Base-by-base conservation (phyloP, 2,113 vertebrate species). In the Orientallactaga bullata region DNA sequence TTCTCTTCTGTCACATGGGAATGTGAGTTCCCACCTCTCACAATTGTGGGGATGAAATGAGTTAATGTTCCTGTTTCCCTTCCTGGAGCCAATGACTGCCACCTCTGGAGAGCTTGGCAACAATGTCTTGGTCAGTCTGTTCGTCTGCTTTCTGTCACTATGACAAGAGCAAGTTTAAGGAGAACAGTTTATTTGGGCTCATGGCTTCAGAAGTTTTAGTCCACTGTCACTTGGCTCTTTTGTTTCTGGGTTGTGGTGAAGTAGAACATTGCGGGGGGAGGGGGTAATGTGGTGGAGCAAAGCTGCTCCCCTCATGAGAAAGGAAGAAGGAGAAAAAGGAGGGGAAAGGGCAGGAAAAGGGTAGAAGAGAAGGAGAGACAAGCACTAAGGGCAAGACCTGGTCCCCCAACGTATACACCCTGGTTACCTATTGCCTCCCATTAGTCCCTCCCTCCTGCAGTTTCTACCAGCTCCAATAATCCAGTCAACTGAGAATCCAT, bases 1-100 rank as follows among this genome's bases (percentile, higher is more conserved):
- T 86, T 55, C 78, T 80, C 37, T 77, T 83, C 82, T 95, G 76
- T 42, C 90, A 88, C 85, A 88, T 47, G 65, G 82, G 83, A 28
- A 35, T 12, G 85, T 74, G 35, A 24, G 55, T 26, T 7, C 51
- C 55, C 47, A 39, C 32, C 39, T 55, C 20, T n/a, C 26, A 58
- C 69, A 37, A 17, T 47, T 91, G 37, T 30, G 39, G 74, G 73
- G 58, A 32, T 47, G 69, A 66, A 16, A n/a, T 58, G 58, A 66
- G 7, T 42, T 28, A 1, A 4, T 26, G 37, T 28, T 65, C 21
- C 63, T 6, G 10, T 32, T 35, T 5, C 1, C 71, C 51, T 90
- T 47, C 30, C 0, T 51, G 58, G 37, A 58, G 28, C 77, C 1
- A 12, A 74, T 73, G 69, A 72, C 47, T 58, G 65, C 47, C 39